Base-by-base conservation (phyloP, 2,888 invertebrate genomes). In the Cataglyphis albicans region DNA sequence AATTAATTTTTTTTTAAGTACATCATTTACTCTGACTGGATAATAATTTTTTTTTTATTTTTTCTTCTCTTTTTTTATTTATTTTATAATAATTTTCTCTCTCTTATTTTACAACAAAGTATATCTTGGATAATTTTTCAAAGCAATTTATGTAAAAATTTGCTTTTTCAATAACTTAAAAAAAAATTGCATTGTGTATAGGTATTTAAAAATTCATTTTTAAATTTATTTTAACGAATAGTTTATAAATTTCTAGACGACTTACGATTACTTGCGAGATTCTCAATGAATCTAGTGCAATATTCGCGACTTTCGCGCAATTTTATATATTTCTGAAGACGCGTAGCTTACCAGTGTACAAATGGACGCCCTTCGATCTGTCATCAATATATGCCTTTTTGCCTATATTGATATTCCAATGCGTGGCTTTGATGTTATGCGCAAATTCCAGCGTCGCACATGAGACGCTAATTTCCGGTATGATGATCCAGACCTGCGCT, bases 401-500 rank as follows among this genome's bases (percentile, higher is more conserved):
- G 52, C 48, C 65, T 7, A 61, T 15, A 18, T 35, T 67, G 10
- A 21, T 75, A 10, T 75, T 57, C 18, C 84, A 81, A 57, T 48
- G 52, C 10, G 9, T 81, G 18, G 38, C 65, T 25, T 55, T 73
- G 12, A 18, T 57, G 12, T 10, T 81, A 32, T 44, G 75, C 9
- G 75, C 76, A 3, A 68, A 44, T 35, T 67, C 75, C 2, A 82
- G 84, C 52, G 81, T 86, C 6, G 84, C 82, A 9, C 78, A 74
- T 29, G 86, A 86, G 65, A 90, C 90, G 3, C 65, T 92, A 10
- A 88, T 91, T 5, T 83, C 88, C 3, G 86, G 87, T 5, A 74
- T 89, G 3, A 72, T 90, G 61, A 63, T 89, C 7, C 87, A 90
- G 41, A 87, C 86, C 21, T 91, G 91, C 48, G 82, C 90, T 3